These are phyloP conservation scores for Drosophila quadrilineata DNA, from an alignment of 1,140 invertebrate species.

Conservation along the genomic window DNA sequence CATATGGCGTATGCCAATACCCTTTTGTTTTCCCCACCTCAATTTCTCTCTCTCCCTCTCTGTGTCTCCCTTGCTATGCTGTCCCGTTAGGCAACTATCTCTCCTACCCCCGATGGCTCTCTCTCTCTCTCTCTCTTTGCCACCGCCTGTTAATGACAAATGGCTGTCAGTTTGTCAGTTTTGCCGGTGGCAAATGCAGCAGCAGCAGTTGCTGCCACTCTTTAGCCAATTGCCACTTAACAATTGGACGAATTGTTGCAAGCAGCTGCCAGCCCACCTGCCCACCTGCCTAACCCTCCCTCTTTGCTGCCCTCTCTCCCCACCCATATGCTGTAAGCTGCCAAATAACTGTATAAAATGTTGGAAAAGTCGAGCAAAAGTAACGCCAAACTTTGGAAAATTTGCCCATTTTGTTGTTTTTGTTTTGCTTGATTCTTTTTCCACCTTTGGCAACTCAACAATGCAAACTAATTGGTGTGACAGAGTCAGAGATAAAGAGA, in stretches of 20 bases:
- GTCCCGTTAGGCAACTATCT: not conserved
- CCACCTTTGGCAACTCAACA: constrained; percentile 28
- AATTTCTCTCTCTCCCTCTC: not conserved
- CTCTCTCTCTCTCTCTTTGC: not conserved
- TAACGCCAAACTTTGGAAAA: not conserved
- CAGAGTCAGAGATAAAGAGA: not conserved
- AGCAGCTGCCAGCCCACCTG: not conserved
- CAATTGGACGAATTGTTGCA: constrained; percentile 27
- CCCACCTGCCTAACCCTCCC: not conserved
- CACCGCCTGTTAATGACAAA: constrained; percentile 60
- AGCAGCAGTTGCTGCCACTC: constrained; percentile 42
- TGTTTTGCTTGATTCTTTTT: constrained; percentile 15
- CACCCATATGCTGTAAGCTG: not conserved
- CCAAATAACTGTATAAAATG: constrained; percentile 5
- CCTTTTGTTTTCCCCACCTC: too few species aligned
- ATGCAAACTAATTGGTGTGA: constrained; percentile 9
- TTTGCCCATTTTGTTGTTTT: too few species aligned
- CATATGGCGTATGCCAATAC: constrained; percentile 32
- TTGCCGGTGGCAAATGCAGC: constrained; percentile 25
- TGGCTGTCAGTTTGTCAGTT: constrained; percentile 68
- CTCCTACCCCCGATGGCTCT: too few species aligned
- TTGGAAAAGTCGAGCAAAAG: not conserved
- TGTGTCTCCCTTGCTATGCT: not conserved
- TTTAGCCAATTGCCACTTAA: constrained; percentile 31
- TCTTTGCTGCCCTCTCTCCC: not conserved